These are phyloP conservation scores for Leptogaster cylindrica DNA, from an alignment of 2,888 invertebrate genomes.

Conservation along the genomic window DNA sequence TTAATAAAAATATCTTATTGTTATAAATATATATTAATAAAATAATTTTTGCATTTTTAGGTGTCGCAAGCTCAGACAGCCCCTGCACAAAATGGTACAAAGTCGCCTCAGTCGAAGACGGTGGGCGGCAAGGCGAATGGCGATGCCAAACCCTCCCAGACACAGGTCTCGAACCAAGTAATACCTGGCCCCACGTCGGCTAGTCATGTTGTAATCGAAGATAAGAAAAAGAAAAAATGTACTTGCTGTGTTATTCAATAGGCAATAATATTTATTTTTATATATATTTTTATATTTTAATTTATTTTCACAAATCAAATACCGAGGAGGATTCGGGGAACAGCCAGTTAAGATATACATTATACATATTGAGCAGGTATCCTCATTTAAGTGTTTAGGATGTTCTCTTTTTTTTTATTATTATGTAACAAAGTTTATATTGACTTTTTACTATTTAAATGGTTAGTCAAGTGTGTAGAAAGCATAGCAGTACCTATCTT, in stretches of 20 bases:
- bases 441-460: conserved; percentile 44
- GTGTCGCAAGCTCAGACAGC: conserved; percentile 59
- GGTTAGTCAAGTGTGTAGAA: conserved; percentile 42
- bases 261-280: conserved; percentile 49
- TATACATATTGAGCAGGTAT: not conserved
- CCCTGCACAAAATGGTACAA: conserved; percentile 62
- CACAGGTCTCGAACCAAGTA: conserved; percentile 64
- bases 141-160: conserved; percentile 55
- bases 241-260: conserved; percentile 94
- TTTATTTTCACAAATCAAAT: conserved; percentile 46
- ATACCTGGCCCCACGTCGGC: conserved; percentile 82
- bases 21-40: not conserved
- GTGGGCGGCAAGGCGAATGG: conserved; percentile 48
- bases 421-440: conserved; percentile 43
- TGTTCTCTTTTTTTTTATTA: conserved; percentile 35
- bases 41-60: conserved; percentile 49
- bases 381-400: conserved; percentile 43
- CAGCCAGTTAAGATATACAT: conserved; percentile 8
- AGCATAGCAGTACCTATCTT: conserved; percentile 43
- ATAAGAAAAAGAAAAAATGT: conserved; percentile 95
- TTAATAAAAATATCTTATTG: conserved; percentile 24
- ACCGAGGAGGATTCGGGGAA: conserved; percentile 22
- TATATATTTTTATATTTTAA: conserved; percentile 45
- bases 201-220: conserved; percentile 80
- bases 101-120: conserved; percentile 57